phyloP scores from a whole-genome alignment of 2,888 invertebrate genomes.

The Ashinkailepas kermadecensis region DNA sequence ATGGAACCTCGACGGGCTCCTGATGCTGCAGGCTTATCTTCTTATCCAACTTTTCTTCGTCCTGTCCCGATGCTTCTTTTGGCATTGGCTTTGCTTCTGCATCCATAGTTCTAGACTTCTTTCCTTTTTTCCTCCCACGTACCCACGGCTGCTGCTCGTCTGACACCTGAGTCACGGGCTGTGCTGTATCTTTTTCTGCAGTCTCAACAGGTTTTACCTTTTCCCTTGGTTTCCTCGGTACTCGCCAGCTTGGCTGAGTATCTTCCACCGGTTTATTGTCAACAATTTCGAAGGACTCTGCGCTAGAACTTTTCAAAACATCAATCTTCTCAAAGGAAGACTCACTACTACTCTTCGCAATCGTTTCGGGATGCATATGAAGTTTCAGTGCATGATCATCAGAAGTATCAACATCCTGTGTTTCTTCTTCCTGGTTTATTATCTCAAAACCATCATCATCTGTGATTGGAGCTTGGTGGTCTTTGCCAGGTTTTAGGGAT shows the following conservation, averaged over 20 bases:
- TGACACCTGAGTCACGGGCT: conserved; percentile 22
- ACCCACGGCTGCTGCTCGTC: conserved; percentile 25
- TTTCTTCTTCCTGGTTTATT: not conserved
- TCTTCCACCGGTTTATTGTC: not conserved
- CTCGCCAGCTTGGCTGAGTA: not conserved
- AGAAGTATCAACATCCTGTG: not conserved
- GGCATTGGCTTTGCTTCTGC: not conserved
- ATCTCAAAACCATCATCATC: not conserved
- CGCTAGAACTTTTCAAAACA: not conserved
- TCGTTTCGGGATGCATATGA: not conserved
- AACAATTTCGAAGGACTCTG: conserved; percentile 1
- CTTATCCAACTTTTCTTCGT: not conserved
- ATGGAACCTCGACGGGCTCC: conserved; percentile 15
- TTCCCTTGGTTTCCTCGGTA: conserved; percentile 23
- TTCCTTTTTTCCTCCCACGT: not conserved
- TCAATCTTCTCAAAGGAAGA: conserved; percentile 1
- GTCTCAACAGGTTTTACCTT: conserved; percentile 14
- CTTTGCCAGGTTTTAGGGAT: not conserved
- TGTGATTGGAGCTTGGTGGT: not conserved
- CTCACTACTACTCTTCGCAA: not conserved
- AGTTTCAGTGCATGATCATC: too few species aligned
- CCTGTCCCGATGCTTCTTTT: not conserved
- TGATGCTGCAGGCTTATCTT: not conserved
- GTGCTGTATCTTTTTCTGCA: not conserved
- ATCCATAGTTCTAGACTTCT: conserved; percentile 18